These are phyloP conservation scores for Taurulus bubalis DNA, from an alignment of 2,113 vertebrate genomes.

Conservation along the genomic window DNA sequence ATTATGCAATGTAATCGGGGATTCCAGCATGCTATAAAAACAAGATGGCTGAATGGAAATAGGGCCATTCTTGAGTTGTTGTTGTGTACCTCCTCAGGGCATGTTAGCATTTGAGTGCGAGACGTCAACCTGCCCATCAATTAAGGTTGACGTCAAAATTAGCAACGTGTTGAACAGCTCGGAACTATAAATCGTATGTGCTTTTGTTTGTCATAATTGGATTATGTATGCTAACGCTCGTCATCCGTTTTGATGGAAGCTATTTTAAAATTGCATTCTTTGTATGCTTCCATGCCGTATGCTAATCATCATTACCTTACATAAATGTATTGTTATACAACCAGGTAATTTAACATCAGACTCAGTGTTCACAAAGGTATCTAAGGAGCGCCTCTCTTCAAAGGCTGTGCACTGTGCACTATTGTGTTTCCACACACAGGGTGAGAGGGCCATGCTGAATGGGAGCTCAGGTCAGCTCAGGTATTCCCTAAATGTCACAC, in stretches of 20 bases:
- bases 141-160: constrained; percentile 25
- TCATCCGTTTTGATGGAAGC: constrained; percentile 9
- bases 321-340: constrained; percentile 13
- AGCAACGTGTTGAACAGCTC: constrained; percentile 10
- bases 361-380: constrained; percentile 8
- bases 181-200: background rate
- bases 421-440: constrained; percentile 24
- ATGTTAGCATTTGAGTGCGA: constrained; percentile 29
- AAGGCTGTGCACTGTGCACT: constrained; percentile 9
- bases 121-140: constrained; percentile 27
- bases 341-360: constrained; percentile 25
- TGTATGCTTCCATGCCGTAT: background rate
- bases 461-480: constrained; percentile 5
- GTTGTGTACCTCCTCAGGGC: constrained; percentile 22
- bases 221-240: constrained; percentile 20
- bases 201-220: constrained; percentile 31
- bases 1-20: constrained; percentile 52
- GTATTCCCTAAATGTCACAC: constrained; percentile 33
- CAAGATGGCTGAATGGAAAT: constrained; percentile 12
- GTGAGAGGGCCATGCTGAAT: constrained; percentile 17
- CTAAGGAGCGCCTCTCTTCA: constrained; percentile 24
- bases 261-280: constrained; percentile 29
- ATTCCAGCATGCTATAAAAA: constrained; percentile 5
- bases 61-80: constrained; percentile 14
- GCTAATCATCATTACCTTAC: constrained; percentile 13